Conservation (phyloP, 2,888 invertebrate species). For the Thecocarcelia acutangulata region DNA sequence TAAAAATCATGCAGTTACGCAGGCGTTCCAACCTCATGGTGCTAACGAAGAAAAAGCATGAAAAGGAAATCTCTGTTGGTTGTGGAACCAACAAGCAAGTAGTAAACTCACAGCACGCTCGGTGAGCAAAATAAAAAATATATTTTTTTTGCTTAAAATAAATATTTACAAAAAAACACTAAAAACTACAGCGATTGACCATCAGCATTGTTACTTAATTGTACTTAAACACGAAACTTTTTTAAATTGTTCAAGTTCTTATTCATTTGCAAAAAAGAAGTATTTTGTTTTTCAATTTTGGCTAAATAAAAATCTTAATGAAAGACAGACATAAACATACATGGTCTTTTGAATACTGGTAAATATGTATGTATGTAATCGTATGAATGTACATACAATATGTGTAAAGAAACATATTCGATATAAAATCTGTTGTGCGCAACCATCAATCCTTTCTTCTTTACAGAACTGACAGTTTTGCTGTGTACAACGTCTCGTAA, state of each 20-base stretch:
- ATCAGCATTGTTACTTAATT: conserved; percentile 79
- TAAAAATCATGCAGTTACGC: conserved; percentile 65
- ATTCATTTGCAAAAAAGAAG: conserved; percentile 28
- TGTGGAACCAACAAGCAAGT: neutral
- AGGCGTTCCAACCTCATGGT: conserved; percentile 29
- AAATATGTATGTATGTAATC: too few relatives aligned
- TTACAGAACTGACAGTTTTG: too few relatives aligned
- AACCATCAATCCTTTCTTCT: conserved; percentile 1
- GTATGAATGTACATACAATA: too few relatives aligned
- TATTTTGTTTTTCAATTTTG: conserved; percentile 51
- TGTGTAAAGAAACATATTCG: neutral
- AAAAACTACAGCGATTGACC: conserved; percentile 55
- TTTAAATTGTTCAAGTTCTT: conserved; percentile 71
- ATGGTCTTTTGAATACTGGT: conserved; percentile 49
- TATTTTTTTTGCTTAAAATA: conserved; percentile 25
- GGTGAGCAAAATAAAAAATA: conserved; percentile 10
- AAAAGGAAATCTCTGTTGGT: conserved; percentile 11
- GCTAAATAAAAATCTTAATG: conserved; percentile 66
- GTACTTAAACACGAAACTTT: conserved; percentile 80
- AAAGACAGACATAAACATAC: conserved; percentile 64
- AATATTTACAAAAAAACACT: conserved; percentile 29
- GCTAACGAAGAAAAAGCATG: conserved; percentile 27
- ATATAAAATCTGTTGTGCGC: conserved; percentile 18
- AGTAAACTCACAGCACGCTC: conserved; percentile 50
- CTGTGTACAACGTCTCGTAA: too few relatives aligned